Base-by-base conservation (phyloP, 2,888 invertebrate genomes). In the Synanthedon formicaeformis region DNA sequence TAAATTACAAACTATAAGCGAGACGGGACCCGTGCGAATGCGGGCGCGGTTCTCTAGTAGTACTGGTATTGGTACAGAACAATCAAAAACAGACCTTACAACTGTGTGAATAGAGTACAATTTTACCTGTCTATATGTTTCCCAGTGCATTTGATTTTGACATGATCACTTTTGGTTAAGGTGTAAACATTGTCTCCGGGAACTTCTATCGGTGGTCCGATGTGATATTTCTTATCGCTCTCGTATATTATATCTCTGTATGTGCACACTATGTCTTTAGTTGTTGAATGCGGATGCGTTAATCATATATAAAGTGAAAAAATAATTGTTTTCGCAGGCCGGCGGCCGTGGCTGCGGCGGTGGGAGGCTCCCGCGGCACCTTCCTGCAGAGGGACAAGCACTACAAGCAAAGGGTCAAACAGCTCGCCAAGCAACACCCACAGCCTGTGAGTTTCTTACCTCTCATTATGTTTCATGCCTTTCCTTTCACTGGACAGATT, bases 211-310 rank as follows among this genome's bases (percentile, higher is more conserved):
- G 89, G 76, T 0, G 82, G 69, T 0, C 91, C 91, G 48, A 91
- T 76, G 10, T 80, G 80, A 13, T 89, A 87, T 51, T 85, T 84
- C 53, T 81, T 89, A 66, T 95, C 95, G 54, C 89, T 90, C 14
- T 90, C 83, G 57, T 94, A 89, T 49, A 94, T 69, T 18, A 95
- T 89, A 73, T 95, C 94, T 60, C 88, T 89, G 72, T 93, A 94
- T 1, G 69, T 67, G 55, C 91, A 91, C 1, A 64, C 62, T 8
- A 90, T 77, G 12, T 84, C 70, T 1, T 67, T 59, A 0, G 71
- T 75, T 0, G 60, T 71, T 0, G n/a, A n/a, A n/a, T n/a, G n/a
- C n/a, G n/a, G n/a, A n/a, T n/a, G n/a, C 16, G 16, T 2, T 16
- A 16, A 2, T 16, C 16, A 16, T 2, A 16, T 16, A 16, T 1